Base-by-base conservation (phyloP, 2,113 vertebrate species). In the Alosa alosa region DNA sequence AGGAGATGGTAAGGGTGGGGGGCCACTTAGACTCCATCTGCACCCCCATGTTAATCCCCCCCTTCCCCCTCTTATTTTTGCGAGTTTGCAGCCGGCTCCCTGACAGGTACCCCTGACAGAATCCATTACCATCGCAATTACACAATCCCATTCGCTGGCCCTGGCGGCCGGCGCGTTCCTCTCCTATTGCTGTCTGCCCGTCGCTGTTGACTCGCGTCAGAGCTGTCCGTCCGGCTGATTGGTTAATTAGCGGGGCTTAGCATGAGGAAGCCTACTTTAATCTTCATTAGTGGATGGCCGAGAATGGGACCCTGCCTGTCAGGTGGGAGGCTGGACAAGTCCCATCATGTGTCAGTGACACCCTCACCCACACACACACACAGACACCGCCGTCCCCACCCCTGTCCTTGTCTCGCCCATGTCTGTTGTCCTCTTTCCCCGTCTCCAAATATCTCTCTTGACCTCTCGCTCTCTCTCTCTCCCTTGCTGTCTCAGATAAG, bases 81-180 rank as follows among this genome's bases (percentile, higher is more conserved):
- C 64, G 25, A 31, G 25, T 72, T 36, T 72, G 64, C 22, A 31
- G 64, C 90, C 90, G 87, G 86, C 88, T 92, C 91, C 93, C 90
- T 91, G 92, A 94, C 93, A 94, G 93, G 93, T 92, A 92, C 93
- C 94, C 87, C 94, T 92, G 94, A 93, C 94, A 93, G 94, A 93
- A 95, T 90, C 92, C 89, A 94, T 95, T 94, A 95, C 89, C 88
- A 57, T 92, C 90, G 92, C 93, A 94, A 94, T 94, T 94, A 94
- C 87, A 81, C 90, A 86, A 86, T 91, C 86, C 86, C 84, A 82
- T 83, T 85, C 83, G 44, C 82, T 45, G 52, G 47, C 83, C 85
- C 39, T 86, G 84, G 86, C 86, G 22, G 13, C 31, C 9, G 60
- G 86, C 81, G 31, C 82, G 83, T 86, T 60, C 87, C 89, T 87